These are phyloP conservation scores for Cyclargus thomasi DNA, from an alignment of 1,140 invertebrate species.

Conservation along the genomic window DNA sequence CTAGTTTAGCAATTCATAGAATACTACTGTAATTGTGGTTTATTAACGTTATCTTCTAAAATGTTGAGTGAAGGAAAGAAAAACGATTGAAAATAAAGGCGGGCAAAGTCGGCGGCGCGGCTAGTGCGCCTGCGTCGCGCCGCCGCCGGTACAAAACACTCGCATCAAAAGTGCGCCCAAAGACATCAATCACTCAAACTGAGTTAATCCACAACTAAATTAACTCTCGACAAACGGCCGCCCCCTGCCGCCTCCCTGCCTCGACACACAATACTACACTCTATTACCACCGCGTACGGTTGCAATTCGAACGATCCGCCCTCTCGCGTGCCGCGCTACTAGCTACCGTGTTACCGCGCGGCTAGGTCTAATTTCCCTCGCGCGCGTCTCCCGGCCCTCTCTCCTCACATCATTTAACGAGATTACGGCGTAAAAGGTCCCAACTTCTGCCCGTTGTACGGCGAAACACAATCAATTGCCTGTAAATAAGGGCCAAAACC, in stretches of 20 bases:
- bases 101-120: neutral
- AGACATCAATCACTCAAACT: conserved; percentile 69
- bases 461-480: neutral
- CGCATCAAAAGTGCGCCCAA: conserved; percentile 42
- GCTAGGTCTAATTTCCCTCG: neutral
- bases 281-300: conserved; percentile 33
- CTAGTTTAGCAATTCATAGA: no score
- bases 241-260: conserved; percentile 37
- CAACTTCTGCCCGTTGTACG: conserved; percentile 23
- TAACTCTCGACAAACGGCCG: conserved; percentile 56
- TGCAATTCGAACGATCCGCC: conserved; percentile 33
- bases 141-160: conserved; percentile 16
- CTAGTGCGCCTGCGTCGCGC: neutral
- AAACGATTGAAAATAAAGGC: neutral
- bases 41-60: no score
- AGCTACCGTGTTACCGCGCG: neutral
- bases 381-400: conserved; percentile 51
- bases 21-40: no score
- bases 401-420: conserved; percentile 50
- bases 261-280: conserved; percentile 37
- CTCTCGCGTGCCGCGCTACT: conserved; percentile 2
- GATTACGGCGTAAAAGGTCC: conserved; percentile 26
- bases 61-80: neutral
- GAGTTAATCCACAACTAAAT: conserved; percentile 69
- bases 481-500: neutral